phyloP scores from a whole-genome alignment of 2,113 vertebrate genomes.

The Anolis carolinensis region DNA sequence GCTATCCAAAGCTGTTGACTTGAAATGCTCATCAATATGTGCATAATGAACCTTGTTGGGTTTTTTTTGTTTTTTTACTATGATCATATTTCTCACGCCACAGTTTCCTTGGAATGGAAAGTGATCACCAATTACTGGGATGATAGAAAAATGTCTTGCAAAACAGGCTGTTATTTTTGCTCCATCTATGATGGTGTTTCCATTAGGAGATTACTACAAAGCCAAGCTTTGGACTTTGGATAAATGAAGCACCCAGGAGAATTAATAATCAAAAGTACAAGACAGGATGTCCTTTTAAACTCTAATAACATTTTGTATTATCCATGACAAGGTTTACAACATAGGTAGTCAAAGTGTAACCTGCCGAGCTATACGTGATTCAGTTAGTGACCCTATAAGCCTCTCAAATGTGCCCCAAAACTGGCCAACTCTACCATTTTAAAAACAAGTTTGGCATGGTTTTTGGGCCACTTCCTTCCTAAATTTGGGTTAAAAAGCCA shows the following conservation, averaged over 20 bases:
- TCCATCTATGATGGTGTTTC: slow-evolving; percentile 18
- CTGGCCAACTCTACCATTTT: too few relatives aligned
- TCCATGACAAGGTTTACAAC: slow-evolving; percentile 40
- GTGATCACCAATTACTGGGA: slow-evolving; percentile 54
- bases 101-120: slow-evolving; percentile 35
- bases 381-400: background rate
- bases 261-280: slow-evolving; percentile 36
- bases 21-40: slow-evolving; percentile 28
- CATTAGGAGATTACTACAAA: slow-evolving; percentile 22
- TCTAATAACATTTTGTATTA: slow-evolving; percentile 48
- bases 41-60: slow-evolving; percentile 10
- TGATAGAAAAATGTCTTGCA: slow-evolving; percentile 29
- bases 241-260: slow-evolving; percentile 38
- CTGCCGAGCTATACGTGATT: background rate
- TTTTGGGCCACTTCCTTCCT: too few relatives aligned
- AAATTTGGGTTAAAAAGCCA: too few relatives aligned
- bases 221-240: slow-evolving; percentile 18
- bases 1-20: slow-evolving; percentile 23
- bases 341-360: slow-evolving; percentile 34
- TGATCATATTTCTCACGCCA: slow-evolving; percentile 17
- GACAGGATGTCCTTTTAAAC: background rate
- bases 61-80: slow-evolving; percentile 13
- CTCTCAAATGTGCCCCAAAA: background rate
- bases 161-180: slow-evolving; percentile 25
- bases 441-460: too few relatives aligned